Evolutionary conservation across 2,888 invertebrate genomes (phyloP).

Genomic region (Alitta virens): DNA sequence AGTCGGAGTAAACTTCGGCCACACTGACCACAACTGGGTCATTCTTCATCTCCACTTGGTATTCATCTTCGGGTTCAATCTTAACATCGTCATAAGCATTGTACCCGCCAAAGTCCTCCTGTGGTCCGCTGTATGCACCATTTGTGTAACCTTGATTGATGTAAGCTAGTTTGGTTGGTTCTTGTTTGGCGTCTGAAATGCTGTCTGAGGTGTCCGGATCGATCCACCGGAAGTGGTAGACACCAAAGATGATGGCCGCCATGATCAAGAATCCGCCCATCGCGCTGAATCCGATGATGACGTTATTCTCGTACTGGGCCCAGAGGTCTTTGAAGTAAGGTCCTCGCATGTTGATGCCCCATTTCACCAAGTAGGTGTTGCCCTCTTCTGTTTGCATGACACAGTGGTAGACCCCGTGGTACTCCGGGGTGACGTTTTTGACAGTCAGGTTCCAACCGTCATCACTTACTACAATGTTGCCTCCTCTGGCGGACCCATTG

Average conservation of each 20-base stretch:
- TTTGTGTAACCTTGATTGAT: too few species aligned
- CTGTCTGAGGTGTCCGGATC: background rate
- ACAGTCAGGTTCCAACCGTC: constrained; percentile 1
- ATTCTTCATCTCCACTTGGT: too few species aligned
- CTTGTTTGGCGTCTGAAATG: background rate
- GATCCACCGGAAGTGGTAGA: constrained; percentile 8
- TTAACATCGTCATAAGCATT: too few species aligned
- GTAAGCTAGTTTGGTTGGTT: too few species aligned
- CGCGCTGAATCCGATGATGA: constrained; percentile 11
- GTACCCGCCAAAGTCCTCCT: too few species aligned
- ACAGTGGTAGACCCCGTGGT: constrained; percentile 12
- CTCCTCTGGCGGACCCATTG: background rate
- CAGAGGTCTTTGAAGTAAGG: constrained; percentile 11
- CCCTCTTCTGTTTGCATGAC: background rate
- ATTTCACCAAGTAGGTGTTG: constrained; percentile 3
- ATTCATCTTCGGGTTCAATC: too few species aligned
- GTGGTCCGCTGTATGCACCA: too few species aligned
- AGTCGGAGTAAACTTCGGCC: too few species aligned
- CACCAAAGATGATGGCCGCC: background rate
- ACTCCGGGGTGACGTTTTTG: background rate
- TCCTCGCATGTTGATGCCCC: constrained; percentile 14
- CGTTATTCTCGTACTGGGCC: constrained; percentile 3
- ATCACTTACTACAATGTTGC: background rate
- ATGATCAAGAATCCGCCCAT: constrained; percentile 3
- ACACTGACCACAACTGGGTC: too few species aligned